Base-by-base conservation (phyloP, 2,888 invertebrate species). In the Ophioninae sp. region DNA sequence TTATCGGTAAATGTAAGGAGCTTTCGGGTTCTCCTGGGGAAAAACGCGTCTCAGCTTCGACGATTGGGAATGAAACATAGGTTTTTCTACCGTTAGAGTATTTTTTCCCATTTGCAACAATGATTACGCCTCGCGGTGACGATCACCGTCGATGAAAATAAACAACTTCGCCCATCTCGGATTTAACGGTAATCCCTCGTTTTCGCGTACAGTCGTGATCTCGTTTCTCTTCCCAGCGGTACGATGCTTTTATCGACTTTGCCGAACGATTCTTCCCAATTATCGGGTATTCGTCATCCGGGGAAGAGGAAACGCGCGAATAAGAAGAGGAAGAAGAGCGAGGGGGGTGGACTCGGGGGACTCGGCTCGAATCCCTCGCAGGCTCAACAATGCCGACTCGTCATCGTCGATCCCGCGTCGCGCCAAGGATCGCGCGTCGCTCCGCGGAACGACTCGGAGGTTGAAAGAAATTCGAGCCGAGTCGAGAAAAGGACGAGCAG, bases 361-460 rank as follows among this genome's bases (percentile, higher is more conserved):
- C 23, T 78, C 50, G 59, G 20, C 17, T 13, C 20, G 64, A 70
- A 39, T 61, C 56, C 44, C 21, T 50, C 21, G 62, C 50, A 37
- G 56, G 30, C 59, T 61, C 67, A 23, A 44, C 44, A 67, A 59
- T 70, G 61, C 56, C 41, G 65, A 65, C 77, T 77, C 44, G 44
- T 44, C 81, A 81, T 73, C 65, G 81, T 76, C 77, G 73, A 77
- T 77, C 62, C 81, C 65, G 61, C 23, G 62, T 39, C 8, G 57
- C 8, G 57, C 23, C 10, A 30, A 64, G 50, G 10, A 74, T 64
- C 67, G 41, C 59, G n/a, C 7, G 20, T 70, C 59, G 61, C 61
- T 64, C 68, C 50, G 7, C 56, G 13, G 44, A 44, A 7, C 41
- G 17, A 37, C n/a, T 21, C 30, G 56, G 56, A 65, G 62, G 39